Conservation (phyloP, 1,140 invertebrate species). For the Neodiprion lecontei region DNA sequence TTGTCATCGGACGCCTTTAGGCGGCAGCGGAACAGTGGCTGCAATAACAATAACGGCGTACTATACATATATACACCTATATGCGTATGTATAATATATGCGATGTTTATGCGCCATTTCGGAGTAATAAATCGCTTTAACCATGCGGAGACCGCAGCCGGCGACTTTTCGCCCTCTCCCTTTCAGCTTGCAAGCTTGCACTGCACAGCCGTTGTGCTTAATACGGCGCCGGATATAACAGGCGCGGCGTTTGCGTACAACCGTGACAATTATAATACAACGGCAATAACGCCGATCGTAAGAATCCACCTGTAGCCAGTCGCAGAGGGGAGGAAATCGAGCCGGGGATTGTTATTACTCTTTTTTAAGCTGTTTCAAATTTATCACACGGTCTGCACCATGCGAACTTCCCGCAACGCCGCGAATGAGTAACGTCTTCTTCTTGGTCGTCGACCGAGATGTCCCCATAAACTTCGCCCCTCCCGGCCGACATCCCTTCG, state of each 20-base stretch:
- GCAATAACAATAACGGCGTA: too few species aligned
- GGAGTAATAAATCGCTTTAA: constrained; percentile 1
- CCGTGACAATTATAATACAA: too few species aligned
- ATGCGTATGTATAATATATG: not conserved
- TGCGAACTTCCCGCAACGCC: not conserved
- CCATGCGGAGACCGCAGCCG: not conserved
- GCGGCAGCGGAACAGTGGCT: too few species aligned
- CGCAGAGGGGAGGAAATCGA: too few species aligned
- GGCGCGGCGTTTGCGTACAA: too few species aligned
- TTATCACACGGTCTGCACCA: not conserved
- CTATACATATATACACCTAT: too few species aligned
- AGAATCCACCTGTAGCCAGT: not conserved
- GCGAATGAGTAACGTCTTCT: not conserved
- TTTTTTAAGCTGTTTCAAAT: not conserved
- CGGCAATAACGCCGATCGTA: not conserved
- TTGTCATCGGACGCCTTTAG: too few species aligned
- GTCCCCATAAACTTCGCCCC: not conserved
- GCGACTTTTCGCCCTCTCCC: not conserved
- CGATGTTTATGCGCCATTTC: not conserved
- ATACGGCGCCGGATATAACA: too few species aligned
- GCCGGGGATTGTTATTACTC: not conserved
- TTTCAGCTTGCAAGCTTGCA: too few species aligned
- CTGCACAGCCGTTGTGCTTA: too few species aligned
- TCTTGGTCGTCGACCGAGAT: not conserved
- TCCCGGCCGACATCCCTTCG: not conserved